Evolutionary conservation across 2,888 invertebrate genomes (phyloP), one percentile per base, ranked within the genome.

Genomic region (Ametastegia equiseti): DNA sequence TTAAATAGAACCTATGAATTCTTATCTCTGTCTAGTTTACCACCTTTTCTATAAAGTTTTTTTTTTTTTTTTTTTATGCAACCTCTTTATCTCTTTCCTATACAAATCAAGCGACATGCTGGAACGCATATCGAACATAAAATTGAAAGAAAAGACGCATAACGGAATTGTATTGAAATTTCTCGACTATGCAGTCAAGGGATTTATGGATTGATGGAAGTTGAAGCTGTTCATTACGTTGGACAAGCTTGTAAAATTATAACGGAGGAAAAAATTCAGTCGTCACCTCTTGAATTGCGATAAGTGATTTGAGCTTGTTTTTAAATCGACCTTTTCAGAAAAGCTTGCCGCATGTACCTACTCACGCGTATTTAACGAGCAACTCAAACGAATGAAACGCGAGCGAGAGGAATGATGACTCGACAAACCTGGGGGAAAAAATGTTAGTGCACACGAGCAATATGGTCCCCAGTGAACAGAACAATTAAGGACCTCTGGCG

Each of bases 331-430:
- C 19, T 19, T 33, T 54, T 33, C 75, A 54, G 54, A 19, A 71
- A 75, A 27, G 13, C 27, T 45, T 47, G 30, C 47, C 19, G 69
- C 27, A 39, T 9, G 15, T 30, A 69, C 36, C 36, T 30, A 75
- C 50, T n/a, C 75, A 11, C 54, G 54, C 75, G 19, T 54, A n/a
- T n/a, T n/a, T n/a, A 54, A 75, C 54, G 75, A 75, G 54, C n/a
- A 54, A 75, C 75, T 54, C 75, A 75, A 75, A 50, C 23, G 54
- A 75, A 75, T 54, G 30, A 75, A 75, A 75, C 30, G n/a, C n/a
- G 75, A 54, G 50, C 30, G 36, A 19, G 33, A 75, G 19, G 9
- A 36, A 75, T 11, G 39, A 54, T 54, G 54, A 75, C 54, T 75
- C 54, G 33, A 50, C 75, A 75, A 11, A 36, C 33, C 33, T 45